Conservation (phyloP, 2,888 invertebrate species). For the Microplitis deprimator region DNA sequence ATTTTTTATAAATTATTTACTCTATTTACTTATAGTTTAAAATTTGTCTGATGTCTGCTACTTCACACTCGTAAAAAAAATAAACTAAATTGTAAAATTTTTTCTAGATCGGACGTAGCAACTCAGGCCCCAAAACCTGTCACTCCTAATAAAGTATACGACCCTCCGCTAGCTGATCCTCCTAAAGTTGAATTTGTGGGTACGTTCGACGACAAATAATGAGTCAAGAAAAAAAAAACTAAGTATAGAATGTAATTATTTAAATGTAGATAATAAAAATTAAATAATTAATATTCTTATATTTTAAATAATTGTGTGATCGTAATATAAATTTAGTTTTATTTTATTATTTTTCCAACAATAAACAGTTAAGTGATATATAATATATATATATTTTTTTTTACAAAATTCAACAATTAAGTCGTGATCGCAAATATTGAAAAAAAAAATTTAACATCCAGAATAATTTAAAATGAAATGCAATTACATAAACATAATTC, state of each 20-base stretch:
- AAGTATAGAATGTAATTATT: slow-evolving; percentile 66
- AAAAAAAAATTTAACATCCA: background rate
- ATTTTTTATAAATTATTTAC: too few species aligned
- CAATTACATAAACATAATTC: background rate
- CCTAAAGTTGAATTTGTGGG: background rate
- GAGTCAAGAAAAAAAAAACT: slow-evolving; percentile 17
- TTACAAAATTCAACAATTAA: slow-evolving; percentile 7
- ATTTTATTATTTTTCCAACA: slow-evolving; percentile 48
- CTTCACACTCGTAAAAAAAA: too few species aligned
- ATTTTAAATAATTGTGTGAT: slow-evolving; percentile 23
- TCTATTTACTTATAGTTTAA: too few species aligned
- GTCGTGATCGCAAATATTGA: background rate
- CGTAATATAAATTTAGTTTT: slow-evolving; percentile 24
- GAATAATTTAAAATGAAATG: background rate
- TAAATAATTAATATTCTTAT: slow-evolving; percentile 69
- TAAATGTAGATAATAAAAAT: background rate
- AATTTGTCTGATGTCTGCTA: too few species aligned
- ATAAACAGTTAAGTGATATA: slow-evolving; percentile 53
- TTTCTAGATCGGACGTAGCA: slow-evolving; percentile 58
- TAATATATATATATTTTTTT: slow-evolving; percentile 32
- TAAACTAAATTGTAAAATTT: slow-evolving; percentile 30
- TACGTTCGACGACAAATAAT: background rate
- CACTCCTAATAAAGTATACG: slow-evolving; percentile 75
- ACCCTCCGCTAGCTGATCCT: slow-evolving; percentile 41
- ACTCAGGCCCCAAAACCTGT: slow-evolving; percentile 66